Conservation (phyloP, 2,797 vertebrate genomes). For the Fratercula arctica region DNA sequence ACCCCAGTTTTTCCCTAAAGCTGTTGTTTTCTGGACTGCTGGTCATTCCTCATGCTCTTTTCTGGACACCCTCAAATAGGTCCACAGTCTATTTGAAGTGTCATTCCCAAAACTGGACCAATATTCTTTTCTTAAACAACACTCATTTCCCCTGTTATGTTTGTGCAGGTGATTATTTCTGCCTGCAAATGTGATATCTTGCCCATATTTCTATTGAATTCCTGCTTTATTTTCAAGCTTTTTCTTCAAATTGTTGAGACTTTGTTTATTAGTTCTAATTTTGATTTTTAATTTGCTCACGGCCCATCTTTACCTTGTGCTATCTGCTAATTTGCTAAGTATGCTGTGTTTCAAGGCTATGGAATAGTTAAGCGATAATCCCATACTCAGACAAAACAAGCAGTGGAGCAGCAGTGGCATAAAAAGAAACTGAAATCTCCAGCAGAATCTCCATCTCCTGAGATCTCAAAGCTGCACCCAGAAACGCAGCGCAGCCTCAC, state of each 20-base stretch:
- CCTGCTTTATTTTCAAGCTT: neutral
- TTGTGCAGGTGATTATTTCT: neutral
- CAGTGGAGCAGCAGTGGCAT: neutral
- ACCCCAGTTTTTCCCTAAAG: neutral
- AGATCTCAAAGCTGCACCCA: neutral
- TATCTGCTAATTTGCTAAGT: neutral
- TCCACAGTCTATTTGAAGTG: neutral
- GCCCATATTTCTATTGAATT: neutral
- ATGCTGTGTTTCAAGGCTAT: neutral
- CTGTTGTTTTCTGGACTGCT: neutral
- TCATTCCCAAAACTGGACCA: neutral
- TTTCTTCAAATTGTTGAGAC: neutral
- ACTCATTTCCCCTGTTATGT: neutral
- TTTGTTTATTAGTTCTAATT: neutral
- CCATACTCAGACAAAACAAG: neutral
- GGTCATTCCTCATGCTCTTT: neutral
- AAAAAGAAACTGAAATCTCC: neutral
- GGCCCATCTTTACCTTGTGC: neutral
- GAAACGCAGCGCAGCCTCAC: neutral
- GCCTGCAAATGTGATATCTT: neutral
- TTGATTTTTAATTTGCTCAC: neutral
- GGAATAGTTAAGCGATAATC: neutral
- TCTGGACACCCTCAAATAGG: neutral
- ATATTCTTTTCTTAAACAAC: neutral
- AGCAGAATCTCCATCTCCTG: neutral